These are phyloP conservation scores for Vandiemenella viatica DNA, from an alignment of 2,888 invertebrate genomes.

Conservation along the genomic window DNA sequence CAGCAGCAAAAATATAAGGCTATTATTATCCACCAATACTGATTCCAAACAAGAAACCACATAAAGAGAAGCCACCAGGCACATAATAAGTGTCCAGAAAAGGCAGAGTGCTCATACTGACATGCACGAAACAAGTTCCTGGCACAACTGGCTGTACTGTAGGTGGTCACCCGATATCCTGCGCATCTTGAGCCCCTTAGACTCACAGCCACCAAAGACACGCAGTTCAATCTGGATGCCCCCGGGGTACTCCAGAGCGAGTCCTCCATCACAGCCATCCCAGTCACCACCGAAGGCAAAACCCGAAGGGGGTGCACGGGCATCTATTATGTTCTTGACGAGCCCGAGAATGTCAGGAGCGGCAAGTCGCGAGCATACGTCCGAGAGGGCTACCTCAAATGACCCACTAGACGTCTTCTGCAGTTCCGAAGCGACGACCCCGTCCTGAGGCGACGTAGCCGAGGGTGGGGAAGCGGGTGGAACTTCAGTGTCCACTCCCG, in stretches of 20 bases:
- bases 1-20: no score
- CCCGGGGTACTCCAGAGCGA: constrained; percentile 61
- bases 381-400: constrained; percentile 61
- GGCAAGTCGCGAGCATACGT: constrained; percentile 64
- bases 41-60: no score
- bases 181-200: constrained; percentile 69
- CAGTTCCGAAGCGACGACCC: constrained; percentile 15
- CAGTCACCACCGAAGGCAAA: constrained; percentile 34
- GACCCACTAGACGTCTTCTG: constrained; percentile 26
- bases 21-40: no score
- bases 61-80: no score
- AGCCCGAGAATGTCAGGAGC: constrained; percentile 65
- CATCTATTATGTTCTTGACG: constrained; percentile 63
- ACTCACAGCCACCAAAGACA: constrained; percentile 56
- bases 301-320: constrained; percentile 56
- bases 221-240: constrained; percentile 76
- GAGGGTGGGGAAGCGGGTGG: constrained; percentile 2
- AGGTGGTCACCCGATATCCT: constrained; percentile 77
- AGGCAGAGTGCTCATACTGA: no score
- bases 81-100: no score
- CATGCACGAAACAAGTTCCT: constrained; percentile 74
- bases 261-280: constrained; percentile 27
- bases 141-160: constrained; percentile 75
- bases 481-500: neutral
- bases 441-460: constrained; percentile 7